Base-by-base conservation (phyloP, 2,888 invertebrate species). In the Thymelicus lineola region DNA sequence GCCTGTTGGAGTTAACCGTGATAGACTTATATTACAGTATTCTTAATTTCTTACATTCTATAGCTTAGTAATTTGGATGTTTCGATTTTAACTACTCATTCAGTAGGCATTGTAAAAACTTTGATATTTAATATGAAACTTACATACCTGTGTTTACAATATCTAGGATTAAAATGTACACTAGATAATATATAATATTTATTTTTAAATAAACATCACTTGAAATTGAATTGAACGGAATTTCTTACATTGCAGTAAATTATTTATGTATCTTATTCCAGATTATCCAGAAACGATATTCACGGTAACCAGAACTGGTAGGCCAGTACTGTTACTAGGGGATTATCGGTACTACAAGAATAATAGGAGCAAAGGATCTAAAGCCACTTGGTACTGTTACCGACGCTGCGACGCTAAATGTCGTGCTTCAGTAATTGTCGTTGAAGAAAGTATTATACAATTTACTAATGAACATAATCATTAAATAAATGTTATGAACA, bases 281-380 rank as follows among this genome's bases (percentile, higher is more conserved):
- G 28, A 28, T 28, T 36, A 71, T 73, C 14, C 59, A 73, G 71
- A 59, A 1, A 64, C 69, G 15, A 55, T 65, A 15, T 78, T 76
- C 48, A 66, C 75, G 0, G 12, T 61, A 9, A 75, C 76, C 6
- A 74, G 71, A 36, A 66, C 28, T n/a, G 79, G 77, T 6, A 75
- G 71, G 20, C 77, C 79, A 12, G 76, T 76, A 9, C 59, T 79
- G 0, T 28, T 63, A 65, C 70, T 83, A 66, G 87, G 86, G 0
- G 77, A 76, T 20, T 84, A 84, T 70, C 78, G 88, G 20, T 88
- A 84, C 72, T 82, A 83, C 68, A 77, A 75, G 63, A 84, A 87
- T 71, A 88, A 84, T 67, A 77, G 84, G 6, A 82, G 82, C 59
- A 79, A 77, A n/a, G 86, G 85, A 42, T 4, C 20, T 3, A 64